These are phyloP conservation scores for Rhabdomys pumilio DNA, from an alignment of 2,797 vertebrate genomes.

Conservation along the genomic window DNA sequence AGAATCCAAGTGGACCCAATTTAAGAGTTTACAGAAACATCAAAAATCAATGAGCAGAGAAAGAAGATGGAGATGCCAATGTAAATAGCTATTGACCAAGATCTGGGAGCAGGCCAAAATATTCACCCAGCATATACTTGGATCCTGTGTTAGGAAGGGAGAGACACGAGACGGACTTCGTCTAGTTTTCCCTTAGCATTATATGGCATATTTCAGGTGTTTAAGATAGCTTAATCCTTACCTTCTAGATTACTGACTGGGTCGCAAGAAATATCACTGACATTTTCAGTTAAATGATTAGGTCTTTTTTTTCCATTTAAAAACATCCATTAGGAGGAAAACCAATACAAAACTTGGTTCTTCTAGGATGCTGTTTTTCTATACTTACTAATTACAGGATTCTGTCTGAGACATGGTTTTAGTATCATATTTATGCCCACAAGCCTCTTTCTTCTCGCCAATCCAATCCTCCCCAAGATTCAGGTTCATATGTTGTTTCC, in stretches of 20 bases:
- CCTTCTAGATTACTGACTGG: conserved; percentile 16
- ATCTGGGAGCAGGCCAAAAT: neutral
- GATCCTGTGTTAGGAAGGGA: neutral
- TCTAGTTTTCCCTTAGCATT: conserved; percentile 44
- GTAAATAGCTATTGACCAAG: conserved; percentile 67
- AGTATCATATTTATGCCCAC: neutral
- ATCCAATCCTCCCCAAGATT: neutral
- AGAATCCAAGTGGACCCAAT: conserved; percentile 59
- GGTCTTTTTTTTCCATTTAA: conserved; percentile 53
- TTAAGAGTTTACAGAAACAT: conserved; percentile 59
- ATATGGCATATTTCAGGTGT: neutral
- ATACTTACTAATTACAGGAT: neutral
- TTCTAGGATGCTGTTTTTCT: neutral
- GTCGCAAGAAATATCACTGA: conserved; percentile 61
- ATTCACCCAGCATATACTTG: neutral
- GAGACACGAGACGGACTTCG: neutral
- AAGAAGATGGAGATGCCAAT: conserved; percentile 20
- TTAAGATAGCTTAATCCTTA: neutral
- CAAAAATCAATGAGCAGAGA: conserved; percentile 63
- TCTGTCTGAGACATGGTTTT: neutral
- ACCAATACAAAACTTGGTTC: conserved; percentile 28
- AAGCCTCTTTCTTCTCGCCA: neutral
- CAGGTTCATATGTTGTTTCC: neutral
- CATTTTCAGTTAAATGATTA: neutral
- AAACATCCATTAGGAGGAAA: conserved; percentile 69